These are phyloP conservation scores for Sialia sialis DNA, from an alignment of 2,113 vertebrate species.

Conservation along the genomic window DNA sequence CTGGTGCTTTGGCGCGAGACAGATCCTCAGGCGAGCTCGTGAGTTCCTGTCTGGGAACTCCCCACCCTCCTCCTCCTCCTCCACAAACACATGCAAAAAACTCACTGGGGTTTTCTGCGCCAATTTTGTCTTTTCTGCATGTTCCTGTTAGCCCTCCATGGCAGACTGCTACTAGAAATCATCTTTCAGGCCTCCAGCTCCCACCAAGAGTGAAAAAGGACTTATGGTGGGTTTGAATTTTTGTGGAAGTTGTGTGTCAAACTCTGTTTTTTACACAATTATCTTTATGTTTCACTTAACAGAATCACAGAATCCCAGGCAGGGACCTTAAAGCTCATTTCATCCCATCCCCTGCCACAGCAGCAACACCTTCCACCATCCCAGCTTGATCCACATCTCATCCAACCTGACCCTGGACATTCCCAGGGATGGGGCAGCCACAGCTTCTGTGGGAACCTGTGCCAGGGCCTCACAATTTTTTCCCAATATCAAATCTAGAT, in stretches of 20 bases:
- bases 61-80: background rate
- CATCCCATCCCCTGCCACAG: background rate
- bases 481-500: background rate
- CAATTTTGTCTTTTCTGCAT: background rate
- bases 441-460: background rate
- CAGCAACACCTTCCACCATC: background rate
- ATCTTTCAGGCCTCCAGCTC: background rate
- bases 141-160: background rate
- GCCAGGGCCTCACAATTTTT: background rate
- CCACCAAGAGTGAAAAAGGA: background rate
- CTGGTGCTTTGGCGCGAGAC: fast-evolving
- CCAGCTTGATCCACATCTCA: fast-evolving
- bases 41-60: constrained; percentile 18
- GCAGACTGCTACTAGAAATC: background rate
- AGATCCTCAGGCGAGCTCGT: background rate
- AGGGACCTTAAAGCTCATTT: background rate
- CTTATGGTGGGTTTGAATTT: background rate
- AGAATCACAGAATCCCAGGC: background rate
- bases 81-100: background rate
- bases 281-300: background rate
- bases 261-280: background rate
- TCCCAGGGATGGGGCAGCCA: background rate
- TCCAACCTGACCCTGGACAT: background rate
- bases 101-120: background rate
- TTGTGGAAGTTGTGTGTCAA: background rate